A percentile compares a stretch with the other conserved stretches of the same genome.
Evolutionary conservation across 2,113 vertebrate genomes (phyloP).

Genomic region (Bucco capensis): DNA sequence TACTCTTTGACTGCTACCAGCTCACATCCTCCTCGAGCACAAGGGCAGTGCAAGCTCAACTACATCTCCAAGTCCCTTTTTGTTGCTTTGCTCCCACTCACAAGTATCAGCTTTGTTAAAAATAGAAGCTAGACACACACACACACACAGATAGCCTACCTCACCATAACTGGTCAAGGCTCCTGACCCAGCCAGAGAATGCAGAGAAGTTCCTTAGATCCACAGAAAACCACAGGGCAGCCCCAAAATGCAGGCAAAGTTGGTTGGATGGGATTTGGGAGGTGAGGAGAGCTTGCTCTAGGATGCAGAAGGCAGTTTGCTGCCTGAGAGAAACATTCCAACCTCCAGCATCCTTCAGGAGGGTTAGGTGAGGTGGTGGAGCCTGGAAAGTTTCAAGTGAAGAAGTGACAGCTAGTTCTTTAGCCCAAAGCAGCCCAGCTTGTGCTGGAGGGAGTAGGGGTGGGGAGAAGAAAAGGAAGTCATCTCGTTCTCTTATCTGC

Average conservation of each 20-base stretch:
- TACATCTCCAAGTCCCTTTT: not conserved
- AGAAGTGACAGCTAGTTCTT: not conserved
- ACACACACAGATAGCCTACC: slow-evolving; percentile 71
- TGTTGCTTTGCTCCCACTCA: not conserved
- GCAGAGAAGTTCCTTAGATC: slow-evolving; percentile 68
- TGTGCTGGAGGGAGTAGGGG: slow-evolving; percentile 3
- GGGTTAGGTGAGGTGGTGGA: slow-evolving; percentile 11
- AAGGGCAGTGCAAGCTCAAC: too few relatives aligned
- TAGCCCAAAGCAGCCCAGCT: not conserved
- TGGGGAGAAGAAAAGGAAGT: slow-evolving; percentile 54
- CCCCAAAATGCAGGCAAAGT: slow-evolving; percentile 65
- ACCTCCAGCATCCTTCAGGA: slow-evolving; percentile 66
- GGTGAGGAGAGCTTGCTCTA: slow-evolving; percentile 18
- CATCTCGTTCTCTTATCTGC: slow-evolving; percentile 34
- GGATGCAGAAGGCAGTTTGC: not conserved
- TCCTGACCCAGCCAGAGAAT: slow-evolving; percentile 46
- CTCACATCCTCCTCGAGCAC: not conserved
- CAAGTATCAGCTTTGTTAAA: not conserved
- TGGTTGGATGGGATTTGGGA: not conserved
- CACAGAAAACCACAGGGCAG: slow-evolving; percentile 60
- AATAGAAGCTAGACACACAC: not conserved
- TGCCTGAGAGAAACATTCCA: slow-evolving; percentile 56
- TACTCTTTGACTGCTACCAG: not conserved
- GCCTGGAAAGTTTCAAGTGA: not conserved
- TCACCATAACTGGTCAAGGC: slow-evolving; percentile 80